phyloP scores from a whole-genome alignment of 2,888 invertebrate genomes.

The Pseudococcus viburni region DNA sequence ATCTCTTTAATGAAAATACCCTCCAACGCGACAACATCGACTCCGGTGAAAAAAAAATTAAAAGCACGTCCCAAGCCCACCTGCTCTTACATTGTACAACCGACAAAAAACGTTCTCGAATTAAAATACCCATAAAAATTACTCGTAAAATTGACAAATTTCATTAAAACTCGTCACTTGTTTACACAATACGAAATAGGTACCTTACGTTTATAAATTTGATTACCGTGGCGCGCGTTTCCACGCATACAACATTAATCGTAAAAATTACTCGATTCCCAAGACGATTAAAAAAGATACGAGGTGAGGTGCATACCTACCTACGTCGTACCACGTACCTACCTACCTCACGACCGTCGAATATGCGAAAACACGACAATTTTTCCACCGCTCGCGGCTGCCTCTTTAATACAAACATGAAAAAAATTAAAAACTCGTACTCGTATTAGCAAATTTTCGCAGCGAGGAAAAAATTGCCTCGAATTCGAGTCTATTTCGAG shows the following conservation, averaged over 20 bases:
- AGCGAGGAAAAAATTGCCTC: neutral
- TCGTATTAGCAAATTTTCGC: neutral
- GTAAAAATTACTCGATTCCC: slow-evolving; percentile 38
- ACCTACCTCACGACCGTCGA: neutral
- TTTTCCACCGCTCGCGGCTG: neutral
- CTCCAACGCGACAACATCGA: neutral
- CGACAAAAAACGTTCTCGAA: neutral
- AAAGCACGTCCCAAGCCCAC: neutral
- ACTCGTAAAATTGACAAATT: slow-evolving; percentile 36
- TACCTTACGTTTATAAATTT: slow-evolving; percentile 11
- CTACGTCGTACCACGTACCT: neutral
- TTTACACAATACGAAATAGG: slow-evolving; percentile 14
- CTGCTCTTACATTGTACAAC: neutral
- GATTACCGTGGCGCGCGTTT: slow-evolving; percentile 7
- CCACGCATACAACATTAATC: slow-evolving; percentile 25
- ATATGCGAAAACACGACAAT: slow-evolving; percentile 12
- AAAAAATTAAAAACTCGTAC: neutral
- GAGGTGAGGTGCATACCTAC: neutral
- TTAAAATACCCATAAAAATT: slow-evolving; percentile 2
- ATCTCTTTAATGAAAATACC: neutral
- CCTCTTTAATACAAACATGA: neutral
- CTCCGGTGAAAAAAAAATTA: neutral
- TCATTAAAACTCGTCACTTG: slow-evolving; percentile 40
- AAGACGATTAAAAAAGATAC: slow-evolving; percentile 15
- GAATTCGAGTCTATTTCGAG: neutral